Evolutionary conservation across 2,888 invertebrate genomes (phyloP).

Genomic region (Meganola albula): DNA sequence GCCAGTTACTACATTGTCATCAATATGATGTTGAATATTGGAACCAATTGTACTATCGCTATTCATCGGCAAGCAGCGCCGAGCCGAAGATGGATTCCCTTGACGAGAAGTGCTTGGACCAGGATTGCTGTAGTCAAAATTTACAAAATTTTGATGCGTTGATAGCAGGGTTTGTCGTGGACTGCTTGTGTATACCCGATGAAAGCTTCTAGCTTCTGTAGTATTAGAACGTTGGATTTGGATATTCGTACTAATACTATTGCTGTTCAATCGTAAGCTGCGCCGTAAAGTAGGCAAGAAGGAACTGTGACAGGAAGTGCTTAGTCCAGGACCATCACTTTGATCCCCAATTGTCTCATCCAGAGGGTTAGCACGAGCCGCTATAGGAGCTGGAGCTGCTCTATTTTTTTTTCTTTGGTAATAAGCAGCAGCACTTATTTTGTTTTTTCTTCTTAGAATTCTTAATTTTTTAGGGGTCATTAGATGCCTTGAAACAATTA

Average conservation of each 20-base stretch:
- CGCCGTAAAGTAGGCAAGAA: conserved; percentile 5
- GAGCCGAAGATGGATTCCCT: conserved; percentile 4
- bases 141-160: conserved; percentile 4
- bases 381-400: conserved; percentile 8
- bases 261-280: conserved; percentile 8
- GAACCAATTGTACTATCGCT: conserved; percentile 4
- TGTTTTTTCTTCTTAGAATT: conserved; percentile 6
- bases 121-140: conserved; percentile 8
- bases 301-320: conserved; percentile 8
- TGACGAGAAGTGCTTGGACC: conserved; percentile 8
- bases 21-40: conserved; percentile 4
- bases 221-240: conserved; percentile 3
- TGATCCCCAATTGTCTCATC: conserved; percentile 7
- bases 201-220: conserved; percentile 8
- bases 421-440: conserved; percentile 7
- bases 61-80: conserved; percentile 4
- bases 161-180: conserved; percentile 3
- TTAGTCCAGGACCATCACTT: conserved; percentile 6
- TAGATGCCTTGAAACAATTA: conserved; percentile 5
- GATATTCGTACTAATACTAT: conserved; percentile 5
- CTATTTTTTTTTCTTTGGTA: conserved; percentile 9
- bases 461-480: conserved; percentile 4
- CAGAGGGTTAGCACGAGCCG: conserved; percentile 7
- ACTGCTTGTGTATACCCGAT: conserved; percentile 6
- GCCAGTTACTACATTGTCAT: conserved; percentile 2